Evolutionary conservation across 2,113 vertebrate species (phyloP).

Genomic region (mouse (Mus musculus)): GRCm39 chr5:45292501-45293000

Average conservation of each 20-base stretch:
- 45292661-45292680: no score
- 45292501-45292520: constrained; percentile 3
- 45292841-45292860: not conserved
- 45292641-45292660: not conserved
- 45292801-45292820: not conserved
- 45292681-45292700: not conserved
- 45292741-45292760: not conserved
- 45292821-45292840: not conserved
- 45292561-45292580: not conserved
- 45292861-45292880: no score
- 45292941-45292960: not conserved
- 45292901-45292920: not conserved
- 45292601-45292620: no score
- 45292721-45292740: no score
- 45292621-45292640: not conserved
- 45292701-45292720: not conserved
- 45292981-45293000: not conserved
- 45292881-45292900: not conserved
- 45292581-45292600: not conserved
- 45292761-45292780: not conserved
- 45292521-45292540: not conserved
- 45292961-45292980: constrained; percentile 8
- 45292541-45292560: constrained; percentile 35
- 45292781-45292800: no score
- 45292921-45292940: not conserved